phyloP scores from a whole-genome alignment of 2,888 invertebrate species.

The Apantesis nais region DNA sequence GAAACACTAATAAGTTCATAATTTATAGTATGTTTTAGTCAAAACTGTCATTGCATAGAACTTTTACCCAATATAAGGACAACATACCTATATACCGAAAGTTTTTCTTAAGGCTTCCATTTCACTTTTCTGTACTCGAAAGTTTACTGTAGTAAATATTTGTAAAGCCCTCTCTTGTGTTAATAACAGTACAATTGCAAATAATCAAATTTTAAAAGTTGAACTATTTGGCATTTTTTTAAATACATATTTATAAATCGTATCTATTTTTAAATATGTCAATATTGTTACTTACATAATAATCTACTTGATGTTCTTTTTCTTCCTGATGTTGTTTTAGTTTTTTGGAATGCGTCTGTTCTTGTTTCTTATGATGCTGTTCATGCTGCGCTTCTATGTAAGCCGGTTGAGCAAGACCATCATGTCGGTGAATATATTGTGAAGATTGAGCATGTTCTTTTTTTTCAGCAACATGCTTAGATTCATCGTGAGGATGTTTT shows the following conservation, averaged over 20 bases:
- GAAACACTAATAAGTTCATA: too few relatives aligned
- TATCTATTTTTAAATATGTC: background rate
- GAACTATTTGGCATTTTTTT: too few relatives aligned
- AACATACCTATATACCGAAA: too few relatives aligned
- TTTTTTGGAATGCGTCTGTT: background rate
- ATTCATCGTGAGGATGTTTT: conserved; percentile 1
- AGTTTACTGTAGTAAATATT: too few relatives aligned
- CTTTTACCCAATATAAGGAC: too few relatives aligned
- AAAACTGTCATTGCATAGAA: background rate
- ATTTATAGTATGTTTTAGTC: background rate
- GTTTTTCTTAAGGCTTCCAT: too few relatives aligned
- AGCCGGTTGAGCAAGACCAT: background rate
- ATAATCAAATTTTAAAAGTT: too few relatives aligned
- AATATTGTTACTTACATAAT: conserved; percentile 17
- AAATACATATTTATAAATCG: too few relatives aligned
- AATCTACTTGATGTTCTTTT: conserved; percentile 16
- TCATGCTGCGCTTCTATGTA: background rate
- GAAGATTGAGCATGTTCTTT: conserved; percentile 4
- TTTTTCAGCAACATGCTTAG: conserved; percentile 12
- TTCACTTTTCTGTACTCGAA: too few relatives aligned
- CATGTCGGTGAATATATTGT: background rate
- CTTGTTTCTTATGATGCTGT: background rate
- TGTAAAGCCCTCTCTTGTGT: too few relatives aligned
- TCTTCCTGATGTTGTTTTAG: background rate
- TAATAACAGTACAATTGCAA: too few relatives aligned